A percentile compares a stretch with the other conserved stretches of the same genome.
Conservation (phyloP, 2,797 vertebrate genomes). For the Halcyon chelicuti region DNA sequence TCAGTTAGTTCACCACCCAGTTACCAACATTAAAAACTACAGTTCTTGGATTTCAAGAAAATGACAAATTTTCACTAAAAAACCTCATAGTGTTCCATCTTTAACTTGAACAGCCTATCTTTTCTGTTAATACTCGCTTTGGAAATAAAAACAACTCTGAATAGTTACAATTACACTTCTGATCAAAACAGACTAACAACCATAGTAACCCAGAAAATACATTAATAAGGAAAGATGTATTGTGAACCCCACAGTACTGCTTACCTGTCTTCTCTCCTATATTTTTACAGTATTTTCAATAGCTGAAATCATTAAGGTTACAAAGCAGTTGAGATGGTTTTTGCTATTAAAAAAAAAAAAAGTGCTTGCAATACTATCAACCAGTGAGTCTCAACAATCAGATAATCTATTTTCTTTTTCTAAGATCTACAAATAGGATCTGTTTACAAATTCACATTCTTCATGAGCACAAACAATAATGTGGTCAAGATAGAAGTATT, state of each 20-base stretch:
- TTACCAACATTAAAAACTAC: background rate
- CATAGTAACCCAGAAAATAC: background rate
- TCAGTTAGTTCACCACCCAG: background rate
- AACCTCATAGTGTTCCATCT: background rate
- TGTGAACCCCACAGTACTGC: background rate
- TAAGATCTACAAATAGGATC: background rate
- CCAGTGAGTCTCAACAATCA: background rate
- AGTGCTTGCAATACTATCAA: background rate
- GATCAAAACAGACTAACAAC: background rate
- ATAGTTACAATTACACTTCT: background rate
- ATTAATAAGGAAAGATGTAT: background rate
- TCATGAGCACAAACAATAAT: background rate
- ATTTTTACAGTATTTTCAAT: background rate
- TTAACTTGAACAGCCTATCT: background rate
- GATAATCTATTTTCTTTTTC: background rate
- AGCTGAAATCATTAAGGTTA: background rate
- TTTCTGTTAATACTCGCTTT: background rate
- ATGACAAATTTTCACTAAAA: background rate
- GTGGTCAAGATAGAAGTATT: background rate
- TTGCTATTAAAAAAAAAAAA: background rate
- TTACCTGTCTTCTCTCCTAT: background rate
- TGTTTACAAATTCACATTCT: background rate
- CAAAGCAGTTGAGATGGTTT: background rate
- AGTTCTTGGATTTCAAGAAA: background rate
- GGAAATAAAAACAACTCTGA: background rate